Conservation (phyloP, 2,113 vertebrate species). For the Heterocephalus glaber region DNA sequence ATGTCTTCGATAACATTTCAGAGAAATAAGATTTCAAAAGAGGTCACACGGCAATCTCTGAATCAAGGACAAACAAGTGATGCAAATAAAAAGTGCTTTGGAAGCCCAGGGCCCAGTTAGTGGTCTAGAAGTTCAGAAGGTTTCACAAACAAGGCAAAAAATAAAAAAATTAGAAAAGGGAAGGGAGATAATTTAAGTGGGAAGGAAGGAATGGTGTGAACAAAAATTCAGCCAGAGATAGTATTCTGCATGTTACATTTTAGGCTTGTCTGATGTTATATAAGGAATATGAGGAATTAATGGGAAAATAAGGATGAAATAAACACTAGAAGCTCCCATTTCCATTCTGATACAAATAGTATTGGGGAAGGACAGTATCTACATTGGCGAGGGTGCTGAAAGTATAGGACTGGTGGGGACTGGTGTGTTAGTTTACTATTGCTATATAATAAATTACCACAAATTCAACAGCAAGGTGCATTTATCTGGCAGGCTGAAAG, state of each 20-base stretch:
- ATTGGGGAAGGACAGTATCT: background rate
- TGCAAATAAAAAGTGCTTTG: background rate
- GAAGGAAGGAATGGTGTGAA: background rate
- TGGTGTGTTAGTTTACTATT: background rate
- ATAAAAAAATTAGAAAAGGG: background rate
- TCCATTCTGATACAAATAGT: slow-evolving; percentile 18
- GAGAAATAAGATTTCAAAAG: slow-evolving; percentile 57
- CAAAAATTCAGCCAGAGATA: background rate
- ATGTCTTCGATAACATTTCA: slow-evolving; percentile 34
- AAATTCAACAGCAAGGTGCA: background rate
- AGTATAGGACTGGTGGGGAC: background rate
- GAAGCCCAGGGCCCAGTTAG: background rate
- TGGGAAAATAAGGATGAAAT: background rate
- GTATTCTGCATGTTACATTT: background rate
- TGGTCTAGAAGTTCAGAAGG: slow-evolving; percentile 4
- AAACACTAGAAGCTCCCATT: background rate
- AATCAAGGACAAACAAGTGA: slow-evolving; percentile 20
- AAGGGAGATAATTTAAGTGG: background rate
- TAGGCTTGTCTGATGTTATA: background rate
- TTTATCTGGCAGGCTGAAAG: background rate
- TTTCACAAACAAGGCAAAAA: slow-evolving; percentile 27
- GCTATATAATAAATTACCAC: slow-evolving; percentile 9
- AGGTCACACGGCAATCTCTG: background rate
- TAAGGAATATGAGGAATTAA: slow-evolving; percentile 15
- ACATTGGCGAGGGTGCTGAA: background rate